Base-by-base conservation (phyloP, 2,888 invertebrate genomes). In the Phalera bucephala region DNA sequence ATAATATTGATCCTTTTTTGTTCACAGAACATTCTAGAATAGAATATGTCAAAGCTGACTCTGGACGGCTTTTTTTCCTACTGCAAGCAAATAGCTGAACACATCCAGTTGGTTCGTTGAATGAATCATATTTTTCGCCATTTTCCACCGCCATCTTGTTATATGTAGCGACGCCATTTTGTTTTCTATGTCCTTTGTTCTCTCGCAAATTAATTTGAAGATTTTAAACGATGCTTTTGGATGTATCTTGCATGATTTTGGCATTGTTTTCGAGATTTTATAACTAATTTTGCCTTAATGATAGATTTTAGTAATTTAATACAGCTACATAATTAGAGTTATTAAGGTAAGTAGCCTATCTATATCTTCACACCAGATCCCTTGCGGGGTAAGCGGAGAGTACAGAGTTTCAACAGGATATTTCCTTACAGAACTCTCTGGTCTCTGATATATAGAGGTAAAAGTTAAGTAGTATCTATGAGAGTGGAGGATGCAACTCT, bases 31-130 rank as follows among this genome's bases (percentile, higher is more conserved):
- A 69, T 69, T 71, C 59, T 71, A 76, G 72, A 77, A 72, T 76
- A 77, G 66, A 64, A 63, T 69, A 88, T 89, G 88, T 89, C 90
- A 70, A 90, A 90, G 76, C 76, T 88, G 66, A 86, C 81, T 59
- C 69, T 90, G 84, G 90, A 90, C 80, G 86, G 89, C 76, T 89
- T 90, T 84, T 89, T 85, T 82, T 86, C 88, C 64, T 90, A 90
- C 88, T 90, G 90, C 89, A 90, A 90, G 84, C 88, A 87, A 81
- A 88, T 90, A 68, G 90, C 90, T 64, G 90, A 90, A 45, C 90
- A 90, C 73, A 87, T 90, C 72, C 90, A 90, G 72, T 80, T 90
- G 90, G 90, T 90, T 88, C 73, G 90, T 90, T 77, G 72, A 70
- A 70, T 48, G 36, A 53, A 44, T 53, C 44, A 60, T 17, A 40